These are phyloP conservation scores for Pogonognathellus flavescens DNA, from an alignment of 1,140 invertebrate species.

Conservation along the genomic window DNA sequence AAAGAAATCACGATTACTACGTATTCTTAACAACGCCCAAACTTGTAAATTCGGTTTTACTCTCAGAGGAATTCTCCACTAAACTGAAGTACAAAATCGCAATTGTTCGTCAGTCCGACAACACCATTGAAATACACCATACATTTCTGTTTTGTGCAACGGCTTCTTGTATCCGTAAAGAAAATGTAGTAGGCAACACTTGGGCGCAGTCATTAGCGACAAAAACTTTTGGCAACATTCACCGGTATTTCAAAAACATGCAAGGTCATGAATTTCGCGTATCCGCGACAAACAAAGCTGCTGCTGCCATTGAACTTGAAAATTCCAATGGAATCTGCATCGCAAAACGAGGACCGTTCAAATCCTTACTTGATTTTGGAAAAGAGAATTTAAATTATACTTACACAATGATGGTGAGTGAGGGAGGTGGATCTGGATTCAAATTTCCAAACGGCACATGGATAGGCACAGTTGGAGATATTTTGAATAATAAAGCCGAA, in stretches of 20 bases:
- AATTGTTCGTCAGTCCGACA: not conserved
- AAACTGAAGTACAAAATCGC: not conserved
- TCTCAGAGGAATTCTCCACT: not conserved
- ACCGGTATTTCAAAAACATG: not conserved
- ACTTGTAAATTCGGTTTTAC: not conserved
- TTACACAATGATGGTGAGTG: too few relatives aligned
- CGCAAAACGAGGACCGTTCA: not conserved
- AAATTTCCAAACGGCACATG: not conserved
- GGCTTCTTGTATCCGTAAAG: not conserved
- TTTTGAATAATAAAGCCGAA: not conserved
- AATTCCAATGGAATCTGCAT: not conserved
- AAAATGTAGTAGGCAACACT: not conserved
- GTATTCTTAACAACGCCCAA: not conserved
- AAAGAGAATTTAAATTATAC: not conserved
- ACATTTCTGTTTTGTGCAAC: not conserved
- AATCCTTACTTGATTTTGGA: not conserved
- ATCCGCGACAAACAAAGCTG: not conserved
- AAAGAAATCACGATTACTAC: not conserved
- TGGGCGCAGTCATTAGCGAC: not conserved
- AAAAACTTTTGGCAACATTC: not conserved
- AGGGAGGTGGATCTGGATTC: not conserved
- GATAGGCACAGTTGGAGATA: not conserved
- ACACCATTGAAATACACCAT: not conserved
- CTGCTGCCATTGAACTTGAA: not conserved
- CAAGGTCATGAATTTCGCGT: not conserved